Base-by-base conservation (phyloP, 2,888 invertebrate species). In the Meghimatium bilineatum region DNA sequence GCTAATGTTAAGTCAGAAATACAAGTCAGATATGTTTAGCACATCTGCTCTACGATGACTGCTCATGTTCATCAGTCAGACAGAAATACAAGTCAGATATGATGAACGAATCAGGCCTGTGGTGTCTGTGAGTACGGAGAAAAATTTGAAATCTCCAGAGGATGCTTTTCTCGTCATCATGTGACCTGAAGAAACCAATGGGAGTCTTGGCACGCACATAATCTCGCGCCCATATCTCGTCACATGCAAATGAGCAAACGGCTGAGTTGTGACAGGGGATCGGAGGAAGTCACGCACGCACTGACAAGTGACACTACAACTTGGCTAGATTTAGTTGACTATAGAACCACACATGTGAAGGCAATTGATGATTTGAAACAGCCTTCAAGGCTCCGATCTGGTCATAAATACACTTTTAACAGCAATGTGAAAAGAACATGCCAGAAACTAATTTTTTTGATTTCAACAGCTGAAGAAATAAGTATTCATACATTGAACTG, bases 211-310 rank as follows among this genome's bases (percentile, higher is more conserved):
- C 80, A 80, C 80, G 80, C 69, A 80, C 71, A 71, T 23, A 52
- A 34, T 52, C 60, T 66, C 66, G 63, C 78, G 29, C 78, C 78
- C 63, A 66, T 29, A 17, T 34, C n/a, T 80, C 56, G 60, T 56
- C 71, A 69, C 80, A 80, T 80, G 80, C 71, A 80, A 80, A 80
- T 80, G 71, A 80, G 80, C 56, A 69, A 26, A 26, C 10, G 56
- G 56, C 12, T 56, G 71, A 32, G 34, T 38, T 52, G 52, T 80
- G 69, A 71, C 71, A 80, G 49, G n/a, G n/a, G 32, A 67, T n/a
- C 44, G 23, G 80, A 56, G 10, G 26, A 34, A 52, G n/a, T 26
- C 69, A 56, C 71, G 36, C 77, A 67, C 79, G 23, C 20, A 23
- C 26, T 38, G 79, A 44, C 69, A 67, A 67, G 32, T 69, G 67